A percentile compares a stretch with the other conserved stretches of the same genome.
phyloP scores from a whole-genome alignment of 2,888 invertebrate genomes.

The Epirrita christyi region DNA sequence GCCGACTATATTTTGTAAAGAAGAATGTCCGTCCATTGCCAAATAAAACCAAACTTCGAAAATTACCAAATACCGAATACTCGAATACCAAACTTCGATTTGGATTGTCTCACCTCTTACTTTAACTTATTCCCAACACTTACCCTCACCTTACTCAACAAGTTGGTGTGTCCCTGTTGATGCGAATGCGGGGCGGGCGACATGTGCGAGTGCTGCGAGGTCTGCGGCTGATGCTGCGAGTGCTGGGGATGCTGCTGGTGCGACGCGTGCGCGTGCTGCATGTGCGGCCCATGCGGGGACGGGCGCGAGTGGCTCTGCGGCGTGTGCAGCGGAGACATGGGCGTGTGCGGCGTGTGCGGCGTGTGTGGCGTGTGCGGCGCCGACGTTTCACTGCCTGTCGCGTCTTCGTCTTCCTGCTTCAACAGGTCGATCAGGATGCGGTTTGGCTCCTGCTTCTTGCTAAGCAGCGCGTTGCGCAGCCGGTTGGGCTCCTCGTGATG shows the following conservation, averaged over 20 bases:
- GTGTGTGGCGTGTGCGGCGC: constrained; percentile 75
- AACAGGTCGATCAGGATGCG: constrained; percentile 73
- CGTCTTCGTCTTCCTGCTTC: constrained; percentile 78
- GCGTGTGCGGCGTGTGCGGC: constrained; percentile 62
- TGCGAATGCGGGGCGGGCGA: constrained; percentile 41
- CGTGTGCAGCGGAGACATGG: constrained; percentile 54
- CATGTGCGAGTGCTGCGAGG: constrained; percentile 46
- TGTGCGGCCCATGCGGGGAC: constrained; percentile 57
- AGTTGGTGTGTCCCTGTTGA: constrained; percentile 68
- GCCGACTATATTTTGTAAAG: too few relatives aligned
- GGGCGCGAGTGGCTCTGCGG: constrained; percentile 45
- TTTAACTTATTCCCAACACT: constrained; percentile 43
- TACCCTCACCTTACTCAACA: constrained; percentile 70
- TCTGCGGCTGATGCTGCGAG: constrained; percentile 36
- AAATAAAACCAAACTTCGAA: background rate
- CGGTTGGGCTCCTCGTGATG: constrained; percentile 80
- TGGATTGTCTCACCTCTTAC: background rate
- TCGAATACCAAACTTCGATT: background rate
- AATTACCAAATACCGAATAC: too few relatives aligned
- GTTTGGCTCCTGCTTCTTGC: constrained; percentile 79
- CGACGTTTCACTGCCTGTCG: constrained; percentile 69
- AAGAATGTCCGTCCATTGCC: background rate
- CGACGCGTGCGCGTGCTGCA: constrained; percentile 46
- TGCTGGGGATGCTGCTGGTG: constrained; percentile 45
- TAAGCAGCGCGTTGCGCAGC: constrained; percentile 84